These are phyloP conservation scores for Cheiracanthium punctorium DNA, from an alignment of 2,888 invertebrate species.

Conservation along the genomic window DNA sequence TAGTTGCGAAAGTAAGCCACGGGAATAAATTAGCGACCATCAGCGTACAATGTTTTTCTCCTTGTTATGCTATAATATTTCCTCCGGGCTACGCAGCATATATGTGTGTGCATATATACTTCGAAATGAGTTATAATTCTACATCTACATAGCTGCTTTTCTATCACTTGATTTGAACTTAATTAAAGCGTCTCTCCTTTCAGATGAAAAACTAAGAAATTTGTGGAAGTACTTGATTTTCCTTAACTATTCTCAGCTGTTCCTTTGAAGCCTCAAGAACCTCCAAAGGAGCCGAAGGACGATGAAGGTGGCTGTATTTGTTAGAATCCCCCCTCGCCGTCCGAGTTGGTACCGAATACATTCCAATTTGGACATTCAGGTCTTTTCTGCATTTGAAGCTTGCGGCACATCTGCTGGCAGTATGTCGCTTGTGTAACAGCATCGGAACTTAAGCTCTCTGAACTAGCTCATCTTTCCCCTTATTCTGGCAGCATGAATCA, in stretches of 20 bases:
- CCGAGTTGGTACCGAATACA: conserved; percentile 25
- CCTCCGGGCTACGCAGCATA: too few species aligned
- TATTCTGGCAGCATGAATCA: conserved; percentile 34
- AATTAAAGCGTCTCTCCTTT: too few species aligned
- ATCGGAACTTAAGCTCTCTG: conserved; percentile 45
- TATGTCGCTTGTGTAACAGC: conserved; percentile 50
- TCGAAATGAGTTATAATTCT: too few species aligned
- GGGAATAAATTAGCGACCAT: too few species aligned
- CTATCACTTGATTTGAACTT: too few species aligned
- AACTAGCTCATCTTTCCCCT: conserved; percentile 35
- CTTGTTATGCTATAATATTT: too few species aligned
- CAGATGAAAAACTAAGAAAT: too few species aligned
- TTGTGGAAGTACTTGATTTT: background rate
- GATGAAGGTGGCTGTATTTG: conserved; percentile 72
- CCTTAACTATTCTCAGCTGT: conserved; percentile 69
- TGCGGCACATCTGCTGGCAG: conserved; percentile 67
- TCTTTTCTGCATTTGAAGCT: conserved; percentile 61
- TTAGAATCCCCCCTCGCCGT: conserved; percentile 43
- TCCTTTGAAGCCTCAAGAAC: conserved; percentile 72
- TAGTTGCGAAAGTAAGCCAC: too few species aligned
- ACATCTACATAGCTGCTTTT: too few species aligned
- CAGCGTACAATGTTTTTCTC: too few species aligned
- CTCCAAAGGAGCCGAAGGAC: conserved; percentile 65
- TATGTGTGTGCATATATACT: too few species aligned
- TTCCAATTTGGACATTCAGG: conserved; percentile 30